A percentile compares a stretch with the other conserved stretches of the same genome.
phyloP scores from a whole-genome alignment of 1,140 invertebrate genomes.

The Gonioctena quinquepunctata region DNA sequence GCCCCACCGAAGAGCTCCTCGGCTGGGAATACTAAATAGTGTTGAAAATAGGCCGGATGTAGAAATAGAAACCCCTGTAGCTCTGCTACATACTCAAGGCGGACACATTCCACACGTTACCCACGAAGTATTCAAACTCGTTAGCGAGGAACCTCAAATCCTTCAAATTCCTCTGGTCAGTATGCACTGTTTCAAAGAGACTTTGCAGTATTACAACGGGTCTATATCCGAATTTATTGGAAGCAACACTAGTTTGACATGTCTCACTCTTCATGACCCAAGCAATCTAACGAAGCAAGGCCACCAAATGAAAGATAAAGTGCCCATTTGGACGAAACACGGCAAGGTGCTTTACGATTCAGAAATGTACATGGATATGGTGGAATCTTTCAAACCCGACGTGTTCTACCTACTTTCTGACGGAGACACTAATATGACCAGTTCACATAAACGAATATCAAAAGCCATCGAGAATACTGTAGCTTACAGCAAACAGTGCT shows the following conservation, averaged over 20 bases:
- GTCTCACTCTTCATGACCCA: slow-evolving; percentile 70
- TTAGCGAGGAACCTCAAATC: slow-evolving; percentile 58
- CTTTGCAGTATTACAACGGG: slow-evolving; percentile 57
- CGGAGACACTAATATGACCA: slow-evolving; percentile 73
- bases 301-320: slow-evolving; percentile 67
- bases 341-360: slow-evolving; percentile 70
- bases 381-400: slow-evolving; percentile 77
- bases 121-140: slow-evolving; percentile 65
- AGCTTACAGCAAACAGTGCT: slow-evolving; percentile 64
- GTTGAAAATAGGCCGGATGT: slow-evolving; percentile 56
- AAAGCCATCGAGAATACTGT: slow-evolving; percentile 69
- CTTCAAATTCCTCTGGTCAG: slow-evolving; percentile 64
- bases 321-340: slow-evolving; percentile 73
- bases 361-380: slow-evolving; percentile 72
- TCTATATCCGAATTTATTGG: slow-evolving; percentile 63
- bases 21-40: slow-evolving; percentile 60
- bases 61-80: slow-evolving; percentile 59
- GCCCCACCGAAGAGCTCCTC: slow-evolving; percentile 56
- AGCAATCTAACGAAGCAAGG: slow-evolving; percentile 63
- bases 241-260: slow-evolving; percentile 62
- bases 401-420: slow-evolving; percentile 79
- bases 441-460: slow-evolving; percentile 67
- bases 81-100: slow-evolving; percentile 63
- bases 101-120: slow-evolving; percentile 69
- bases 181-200: slow-evolving; percentile 60